Percentiles rank a stretch among this genome's conserved stretches.
These are phyloP conservation scores for Drosophila pachea DNA, from an alignment of 1,140 invertebrate genomes.

Conservation along the genomic window DNA sequence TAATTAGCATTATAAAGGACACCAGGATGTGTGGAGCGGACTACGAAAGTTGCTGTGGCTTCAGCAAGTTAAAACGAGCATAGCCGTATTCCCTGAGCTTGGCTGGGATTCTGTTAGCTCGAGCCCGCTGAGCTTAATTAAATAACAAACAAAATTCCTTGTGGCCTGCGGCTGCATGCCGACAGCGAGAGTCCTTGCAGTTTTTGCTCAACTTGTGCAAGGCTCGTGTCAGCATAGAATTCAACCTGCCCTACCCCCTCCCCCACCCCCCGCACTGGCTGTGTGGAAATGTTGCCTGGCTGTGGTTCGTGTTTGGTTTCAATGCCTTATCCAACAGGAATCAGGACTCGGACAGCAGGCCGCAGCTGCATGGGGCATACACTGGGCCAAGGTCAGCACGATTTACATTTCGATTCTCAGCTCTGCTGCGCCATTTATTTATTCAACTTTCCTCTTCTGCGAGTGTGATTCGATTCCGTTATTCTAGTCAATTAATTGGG, in stretches of 20 bases:
- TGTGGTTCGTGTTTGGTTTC: conserved; percentile 35
- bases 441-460: background rate
- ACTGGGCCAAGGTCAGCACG: conserved; percentile 39
- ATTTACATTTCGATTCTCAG: conserved; percentile 44
- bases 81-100: background rate
- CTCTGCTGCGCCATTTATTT: conserved; percentile 16
- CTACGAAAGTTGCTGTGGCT: conserved; percentile 14
- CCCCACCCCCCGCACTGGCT: conserved; percentile 16
- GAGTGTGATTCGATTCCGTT: conserved; percentile 23
- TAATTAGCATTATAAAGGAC: conserved; percentile 58
- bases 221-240: conserved; percentile 27
- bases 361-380: conserved; percentile 25
- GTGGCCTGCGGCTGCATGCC: conserved; percentile 11
- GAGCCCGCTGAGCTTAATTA: conserved; percentile 19
- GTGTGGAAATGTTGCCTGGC: conserved; percentile 10
- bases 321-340: conserved; percentile 31
- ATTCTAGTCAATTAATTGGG: conserved; percentile 32
- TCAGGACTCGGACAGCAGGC: conserved; percentile 20
- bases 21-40: conserved; percentile 28
- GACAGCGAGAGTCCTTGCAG: conserved; percentile 19
- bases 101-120: background rate
- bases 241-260: conserved; percentile 19
- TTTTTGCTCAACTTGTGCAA: conserved; percentile 14
- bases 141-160: conserved; percentile 30
- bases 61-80: conserved; percentile 22